These are phyloP conservation scores for Oreochromis aureus DNA, from an alignment of 2,113 vertebrate genomes.

Conservation along the genomic window DNA sequence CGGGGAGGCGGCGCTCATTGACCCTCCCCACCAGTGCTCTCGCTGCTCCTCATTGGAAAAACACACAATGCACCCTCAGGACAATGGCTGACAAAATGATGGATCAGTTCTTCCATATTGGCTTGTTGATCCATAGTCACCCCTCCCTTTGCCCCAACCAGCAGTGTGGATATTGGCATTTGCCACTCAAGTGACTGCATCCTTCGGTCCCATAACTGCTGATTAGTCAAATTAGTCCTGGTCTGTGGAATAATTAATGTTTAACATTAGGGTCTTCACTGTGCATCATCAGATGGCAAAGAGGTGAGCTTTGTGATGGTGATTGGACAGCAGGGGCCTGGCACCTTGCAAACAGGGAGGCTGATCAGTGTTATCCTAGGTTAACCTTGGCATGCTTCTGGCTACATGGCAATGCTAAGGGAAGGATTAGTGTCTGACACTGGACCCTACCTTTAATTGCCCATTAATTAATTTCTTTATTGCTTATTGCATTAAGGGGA, in stretches of 20 bases:
- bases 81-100: conserved; percentile 87
- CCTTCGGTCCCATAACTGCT: conserved; percentile 75
- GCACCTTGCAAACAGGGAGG: conserved; percentile 42
- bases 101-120: conserved; percentile 83
- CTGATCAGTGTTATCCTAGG: conserved; percentile 75
- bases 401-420: conserved; percentile 60
- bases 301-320: conserved; percentile 57
- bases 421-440: conserved; percentile 52
- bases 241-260: conserved; percentile 82
- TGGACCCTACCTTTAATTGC: conserved; percentile 27
- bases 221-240: conserved; percentile 85
- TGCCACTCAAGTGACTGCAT: conserved; percentile 80
- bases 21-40: conserved; percentile 45
- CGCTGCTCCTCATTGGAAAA: conserved; percentile 75
- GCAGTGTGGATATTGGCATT: conserved; percentile 87
- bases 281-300: conserved; percentile 57
- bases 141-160: conserved; percentile 4
- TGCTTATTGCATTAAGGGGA: conserved; percentile 16
- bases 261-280: conserved; percentile 72
- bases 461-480: conserved; percentile 51
- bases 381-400: conserved; percentile 67
- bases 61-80: conserved; percentile 59
- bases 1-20: conserved; percentile 47
- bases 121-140: conserved; percentile 83
- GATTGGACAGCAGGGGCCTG: conserved; percentile 44